These are phyloP conservation scores for Stomatorhinus walkeri DNA, from an alignment of 2,797 vertebrate species.

Conservation along the genomic window DNA sequence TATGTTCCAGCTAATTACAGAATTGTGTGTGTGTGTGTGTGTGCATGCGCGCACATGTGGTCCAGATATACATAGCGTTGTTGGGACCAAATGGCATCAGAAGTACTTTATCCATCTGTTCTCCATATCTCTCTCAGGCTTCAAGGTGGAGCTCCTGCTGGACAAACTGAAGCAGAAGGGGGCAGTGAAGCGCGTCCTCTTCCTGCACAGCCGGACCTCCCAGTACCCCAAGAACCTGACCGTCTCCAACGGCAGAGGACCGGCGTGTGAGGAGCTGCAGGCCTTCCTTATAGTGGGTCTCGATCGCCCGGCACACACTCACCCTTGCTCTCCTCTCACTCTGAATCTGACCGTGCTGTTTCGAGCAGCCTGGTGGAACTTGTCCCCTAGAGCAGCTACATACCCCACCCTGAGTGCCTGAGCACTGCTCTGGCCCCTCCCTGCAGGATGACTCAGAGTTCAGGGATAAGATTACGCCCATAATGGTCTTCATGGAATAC, in stretches of 20 bases:
- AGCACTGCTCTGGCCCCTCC: background rate
- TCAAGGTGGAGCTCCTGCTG: slow-evolving; percentile 79
- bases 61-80: background rate
- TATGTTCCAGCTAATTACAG: background rate
- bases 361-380: background rate
- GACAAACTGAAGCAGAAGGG: slow-evolving; percentile 94
- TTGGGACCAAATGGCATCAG: background rate
- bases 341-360: background rate
- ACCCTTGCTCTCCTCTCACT: background rate
- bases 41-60: background rate
- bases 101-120: background rate
- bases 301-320: background rate
- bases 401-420: background rate
- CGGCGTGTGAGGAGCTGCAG: slow-evolving; percentile 75
- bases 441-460: slow-evolving; percentile 86
- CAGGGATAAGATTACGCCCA: slow-evolving; percentile 91
- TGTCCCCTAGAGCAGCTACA: background rate
- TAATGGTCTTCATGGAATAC: slow-evolving; percentile 87
- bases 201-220: slow-evolving; percentile 66
- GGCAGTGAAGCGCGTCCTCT: slow-evolving; percentile 79
- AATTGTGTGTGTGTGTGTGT: background rate
- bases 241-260: slow-evolving; percentile 57
- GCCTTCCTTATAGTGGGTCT: slow-evolving; percentile 77
- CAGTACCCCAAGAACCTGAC: slow-evolving; percentile 80
- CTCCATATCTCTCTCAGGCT: slow-evolving; percentile 56